phyloP scores from a whole-genome alignment of 2,888 invertebrate genomes.

The Dorcus parallelipipedus region DNA sequence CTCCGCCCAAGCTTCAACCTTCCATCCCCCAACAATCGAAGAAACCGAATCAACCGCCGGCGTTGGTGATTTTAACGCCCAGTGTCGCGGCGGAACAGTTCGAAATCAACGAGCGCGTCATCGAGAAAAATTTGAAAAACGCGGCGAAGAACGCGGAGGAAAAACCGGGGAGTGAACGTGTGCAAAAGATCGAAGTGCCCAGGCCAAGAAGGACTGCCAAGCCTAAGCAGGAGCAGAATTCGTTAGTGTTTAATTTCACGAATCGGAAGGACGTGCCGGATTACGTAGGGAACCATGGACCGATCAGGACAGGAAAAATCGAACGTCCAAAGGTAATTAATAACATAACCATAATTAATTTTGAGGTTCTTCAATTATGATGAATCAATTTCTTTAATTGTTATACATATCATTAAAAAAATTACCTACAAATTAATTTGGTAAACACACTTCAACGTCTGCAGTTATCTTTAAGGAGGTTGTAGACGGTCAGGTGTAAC shows the following conservation, averaged over 20 bases:
- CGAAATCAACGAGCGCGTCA: constrained; percentile 56
- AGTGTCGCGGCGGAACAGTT: constrained; percentile 14
- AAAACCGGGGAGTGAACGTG: constrained; percentile 7
- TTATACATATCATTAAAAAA: too few relatives aligned
- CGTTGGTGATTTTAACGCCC: neutral
- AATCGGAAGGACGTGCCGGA: constrained; percentile 82
- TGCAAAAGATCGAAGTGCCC: constrained; percentile 21
- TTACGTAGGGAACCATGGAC: constrained; percentile 87
- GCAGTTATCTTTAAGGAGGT: too few relatives aligned
- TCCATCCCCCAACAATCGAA: neutral
- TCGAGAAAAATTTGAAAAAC: constrained; percentile 68
- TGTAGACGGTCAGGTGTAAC: too few relatives aligned
- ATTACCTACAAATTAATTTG: too few relatives aligned
- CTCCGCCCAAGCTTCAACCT: neutral
- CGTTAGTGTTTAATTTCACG: constrained; percentile 85
- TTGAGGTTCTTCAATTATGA: too few relatives aligned
- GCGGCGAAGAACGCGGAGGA: constrained; percentile 59
- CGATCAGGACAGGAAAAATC: constrained; percentile 63
- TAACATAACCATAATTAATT: too few relatives aligned
- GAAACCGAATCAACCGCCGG: constrained; percentile 26
- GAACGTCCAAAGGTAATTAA: constrained; percentile 67
- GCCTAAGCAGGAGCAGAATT: constrained; percentile 53
- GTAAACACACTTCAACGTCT: too few relatives aligned
- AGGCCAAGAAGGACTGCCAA: constrained; percentile 32
- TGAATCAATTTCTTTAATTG: too few relatives aligned